phyloP scores from a whole-genome alignment of 1,140 invertebrate genomes.

The Macrotrachela quadricornifera region DNA sequence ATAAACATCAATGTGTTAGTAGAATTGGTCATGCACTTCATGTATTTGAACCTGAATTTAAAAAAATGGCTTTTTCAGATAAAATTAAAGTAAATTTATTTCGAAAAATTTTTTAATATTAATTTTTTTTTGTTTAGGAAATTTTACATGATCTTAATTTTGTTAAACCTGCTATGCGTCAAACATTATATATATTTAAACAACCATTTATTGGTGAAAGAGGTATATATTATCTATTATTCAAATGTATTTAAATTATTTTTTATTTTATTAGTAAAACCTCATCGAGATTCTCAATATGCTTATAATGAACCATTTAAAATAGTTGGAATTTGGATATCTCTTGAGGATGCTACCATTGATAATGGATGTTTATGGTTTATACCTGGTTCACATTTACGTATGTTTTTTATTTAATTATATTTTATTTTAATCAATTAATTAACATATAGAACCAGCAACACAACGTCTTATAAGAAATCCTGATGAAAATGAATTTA shows the following conservation, averaged over 20 bases:
- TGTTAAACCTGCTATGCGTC: constrained; percentile 56
- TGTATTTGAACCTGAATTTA: constrained; percentile 56
- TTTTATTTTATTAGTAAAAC: constrained; percentile 36
- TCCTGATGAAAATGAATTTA: constrained; percentile 33
- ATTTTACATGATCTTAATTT: constrained; percentile 38
- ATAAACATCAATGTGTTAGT: background rate
- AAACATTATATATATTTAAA: constrained; percentile 97
- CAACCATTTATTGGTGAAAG: constrained; percentile 69
- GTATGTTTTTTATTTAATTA: constrained; percentile 34
- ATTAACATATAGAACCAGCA: background rate
- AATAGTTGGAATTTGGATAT: constrained; percentile 73
- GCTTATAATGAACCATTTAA: constrained; percentile 49
- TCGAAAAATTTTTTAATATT: background rate
- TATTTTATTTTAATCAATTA: background rate
- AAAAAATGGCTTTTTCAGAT: constrained; percentile 55
- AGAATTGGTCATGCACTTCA: constrained; percentile 44
- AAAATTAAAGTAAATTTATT: constrained; percentile 44
- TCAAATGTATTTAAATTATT: background rate
- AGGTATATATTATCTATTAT: constrained; percentile 36
- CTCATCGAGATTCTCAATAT: constrained; percentile 70
- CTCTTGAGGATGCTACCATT: constrained; percentile 64
- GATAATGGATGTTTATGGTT: constrained; percentile 89
- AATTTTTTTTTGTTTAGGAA: background rate
- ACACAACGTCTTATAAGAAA: constrained; percentile 45
- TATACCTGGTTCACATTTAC: constrained; percentile 59